Conservation (phyloP, 2,888 invertebrate species). For the Nowickia ferox region DNA sequence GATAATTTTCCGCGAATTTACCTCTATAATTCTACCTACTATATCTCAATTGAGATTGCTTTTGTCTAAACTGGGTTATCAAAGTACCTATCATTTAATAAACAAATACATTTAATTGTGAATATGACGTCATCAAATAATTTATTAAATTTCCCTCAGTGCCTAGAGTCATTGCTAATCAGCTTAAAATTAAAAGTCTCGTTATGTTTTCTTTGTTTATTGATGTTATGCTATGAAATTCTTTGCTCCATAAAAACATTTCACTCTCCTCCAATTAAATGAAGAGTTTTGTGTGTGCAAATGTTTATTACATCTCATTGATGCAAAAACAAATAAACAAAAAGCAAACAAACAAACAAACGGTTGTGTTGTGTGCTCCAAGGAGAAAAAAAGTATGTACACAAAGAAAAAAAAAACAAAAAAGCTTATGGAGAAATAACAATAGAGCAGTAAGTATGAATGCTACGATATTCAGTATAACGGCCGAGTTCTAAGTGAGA, state of each 20-base stretch:
- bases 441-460: slow-evolving; percentile 42
- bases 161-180: not conserved
- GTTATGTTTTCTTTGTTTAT: slow-evolving; percentile 26
- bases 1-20: no score
- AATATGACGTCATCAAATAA: not conserved
- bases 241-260: not conserved
- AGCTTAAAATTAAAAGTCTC: not conserved
- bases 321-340: slow-evolving; percentile 18
- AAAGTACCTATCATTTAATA: no score
- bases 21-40: no score
- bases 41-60: no score
- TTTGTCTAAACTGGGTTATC: no score
- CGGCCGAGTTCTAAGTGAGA: slow-evolving; percentile 58
- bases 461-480: slow-evolving; percentile 52
- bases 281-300: not conserved
- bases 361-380: not conserved
- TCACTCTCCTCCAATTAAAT: not conserved
- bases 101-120: no score
- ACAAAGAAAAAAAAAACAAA: slow-evolving; percentile 24
- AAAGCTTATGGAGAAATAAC: slow-evolving; percentile 61
- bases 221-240: slow-evolving; percentile 4
- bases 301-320: slow-evolving; percentile 60
- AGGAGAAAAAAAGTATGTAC: slow-evolving; percentile 10
- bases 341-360: slow-evolving; percentile 8
- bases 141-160: not conserved